Percentiles rank a stretch among this genome's conserved stretches.
Evolutionary conservation across 2,888 invertebrate genomes (phyloP).

Genomic region (Nowickia ferox): DNA sequence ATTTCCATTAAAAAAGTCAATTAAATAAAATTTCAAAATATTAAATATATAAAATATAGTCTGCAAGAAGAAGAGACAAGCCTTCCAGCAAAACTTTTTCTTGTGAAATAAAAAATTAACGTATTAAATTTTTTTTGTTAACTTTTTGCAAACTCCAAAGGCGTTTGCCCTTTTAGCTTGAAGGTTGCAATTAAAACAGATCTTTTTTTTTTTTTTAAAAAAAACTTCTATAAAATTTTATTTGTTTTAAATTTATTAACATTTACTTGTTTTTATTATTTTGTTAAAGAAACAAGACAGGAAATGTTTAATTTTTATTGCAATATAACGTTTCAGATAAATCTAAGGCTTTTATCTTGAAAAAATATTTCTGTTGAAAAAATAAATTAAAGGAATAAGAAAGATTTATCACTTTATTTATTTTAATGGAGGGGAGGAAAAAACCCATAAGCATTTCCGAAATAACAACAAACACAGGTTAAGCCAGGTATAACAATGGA

Average conservation of each 20-base stretch:
- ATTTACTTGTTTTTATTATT: slow-evolving; percentile 15
- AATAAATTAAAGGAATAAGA: not conserved
- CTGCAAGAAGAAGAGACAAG: slow-evolving; percentile 45
- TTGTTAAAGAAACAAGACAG: slow-evolving; percentile 37
- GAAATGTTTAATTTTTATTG: slow-evolving; percentile 40
- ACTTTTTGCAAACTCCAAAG: slow-evolving; percentile 19
- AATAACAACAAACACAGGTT: not conserved
- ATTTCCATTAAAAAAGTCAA: slow-evolving; percentile 61
- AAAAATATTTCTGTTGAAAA: not conserved
- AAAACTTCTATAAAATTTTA: slow-evolving; percentile 47
- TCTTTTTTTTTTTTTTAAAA: slow-evolving; percentile 10
- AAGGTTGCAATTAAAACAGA: slow-evolving; percentile 34
- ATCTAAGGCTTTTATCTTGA: slow-evolving; percentile 28
- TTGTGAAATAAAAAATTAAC: not conserved
- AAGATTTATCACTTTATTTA: slow-evolving; percentile 22
- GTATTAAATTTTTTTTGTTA: not conserved
- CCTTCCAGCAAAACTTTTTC: slow-evolving; percentile 36
- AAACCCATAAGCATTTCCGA: slow-evolving; percentile 19
- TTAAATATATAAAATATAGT: slow-evolving; percentile 63
- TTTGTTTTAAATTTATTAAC: not conserved
- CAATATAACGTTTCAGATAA: slow-evolving; percentile 42
- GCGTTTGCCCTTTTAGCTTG: slow-evolving; percentile 50
- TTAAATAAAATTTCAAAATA: slow-evolving; percentile 48
- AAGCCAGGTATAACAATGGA: no score
- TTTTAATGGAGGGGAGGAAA: slow-evolving; percentile 18